Percentiles rank a stretch among this genome's conserved stretches.
phyloP scores from a whole-genome alignment of 2,113 vertebrate genomes.

The Anhinga rufa region DNA sequence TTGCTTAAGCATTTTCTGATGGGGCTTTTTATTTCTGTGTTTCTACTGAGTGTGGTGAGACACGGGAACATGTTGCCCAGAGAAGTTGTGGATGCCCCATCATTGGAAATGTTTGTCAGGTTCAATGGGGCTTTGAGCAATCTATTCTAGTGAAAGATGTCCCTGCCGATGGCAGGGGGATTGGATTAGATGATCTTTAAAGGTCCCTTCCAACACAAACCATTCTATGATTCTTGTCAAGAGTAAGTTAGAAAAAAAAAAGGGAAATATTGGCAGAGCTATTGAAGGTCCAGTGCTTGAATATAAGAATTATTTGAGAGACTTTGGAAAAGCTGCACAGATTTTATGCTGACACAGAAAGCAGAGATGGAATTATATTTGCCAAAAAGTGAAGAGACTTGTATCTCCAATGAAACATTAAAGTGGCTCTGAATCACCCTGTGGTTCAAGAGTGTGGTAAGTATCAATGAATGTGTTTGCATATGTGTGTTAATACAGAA shows the following conservation, averaged over 20 bases:
- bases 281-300: neutral
- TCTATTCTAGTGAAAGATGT: neutral
- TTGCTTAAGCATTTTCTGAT: neutral
- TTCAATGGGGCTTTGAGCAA: neutral
- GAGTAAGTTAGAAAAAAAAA: neutral
- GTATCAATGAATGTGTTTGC: neutral
- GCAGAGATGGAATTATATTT: neutral
- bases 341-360: neutral
- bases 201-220: neutral
- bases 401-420: neutral
- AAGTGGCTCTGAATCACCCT: neutral
- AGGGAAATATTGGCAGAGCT: neutral
- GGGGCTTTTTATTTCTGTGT: neutral
- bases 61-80: neutral
- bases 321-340: neutral
- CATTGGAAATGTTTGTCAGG: neutral
- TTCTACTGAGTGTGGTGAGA: neutral
- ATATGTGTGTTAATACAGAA: neutral
- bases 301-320: neutral
- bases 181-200: neutral
- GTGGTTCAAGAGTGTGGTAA: neutral
- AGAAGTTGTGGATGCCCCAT: neutral
- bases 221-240: neutral
- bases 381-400: neutral
- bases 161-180: rapidly evolving